phyloP scores from a whole-genome alignment of 2,888 invertebrate species.

The Abrostola triplasia region DNA sequence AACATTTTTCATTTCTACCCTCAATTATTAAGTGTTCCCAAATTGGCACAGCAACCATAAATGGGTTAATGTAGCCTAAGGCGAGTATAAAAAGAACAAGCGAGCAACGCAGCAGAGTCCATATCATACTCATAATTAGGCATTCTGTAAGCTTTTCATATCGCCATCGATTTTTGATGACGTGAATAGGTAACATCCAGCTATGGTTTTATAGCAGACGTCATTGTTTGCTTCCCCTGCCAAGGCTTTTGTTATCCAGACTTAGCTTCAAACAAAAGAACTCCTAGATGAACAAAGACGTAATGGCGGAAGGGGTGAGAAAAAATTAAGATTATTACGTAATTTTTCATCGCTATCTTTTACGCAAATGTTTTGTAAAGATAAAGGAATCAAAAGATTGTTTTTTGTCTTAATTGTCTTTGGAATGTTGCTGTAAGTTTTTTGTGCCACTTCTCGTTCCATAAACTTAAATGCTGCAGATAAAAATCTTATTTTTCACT shows the following conservation, averaged over 20 bases:
- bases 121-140: slow-evolving; percentile 38
- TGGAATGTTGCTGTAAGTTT: too few relatives aligned
- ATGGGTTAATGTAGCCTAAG: not conserved
- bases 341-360: slow-evolving; percentile 63
- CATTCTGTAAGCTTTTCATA: slow-evolving; percentile 43
- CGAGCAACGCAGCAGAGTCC: not conserved
- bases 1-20: too few relatives aligned
- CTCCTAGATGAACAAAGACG: slow-evolving; percentile 78
- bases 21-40: too few relatives aligned
- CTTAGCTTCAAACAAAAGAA: slow-evolving; percentile 80
- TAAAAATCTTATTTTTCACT: too few relatives aligned
- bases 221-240: slow-evolving; percentile 81
- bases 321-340: slow-evolving; percentile 72
- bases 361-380: slow-evolving; percentile 55
- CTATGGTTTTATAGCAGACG: slow-evolving; percentile 77
- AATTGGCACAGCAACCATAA: not conserved
- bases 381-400: slow-evolving; percentile 49
- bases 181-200: slow-evolving; percentile 69
- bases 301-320: slow-evolving; percentile 78
- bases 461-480: too few relatives aligned
- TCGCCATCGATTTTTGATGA: slow-evolving; percentile 70
- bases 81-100: not conserved
- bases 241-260: slow-evolving; percentile 79
- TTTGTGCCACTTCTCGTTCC: too few relatives aligned
- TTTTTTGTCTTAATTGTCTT: slow-evolving; percentile 10